Evolutionary conservation across 2,113 vertebrate genomes (phyloP).

Genomic region (Cathartes aura): DNA sequence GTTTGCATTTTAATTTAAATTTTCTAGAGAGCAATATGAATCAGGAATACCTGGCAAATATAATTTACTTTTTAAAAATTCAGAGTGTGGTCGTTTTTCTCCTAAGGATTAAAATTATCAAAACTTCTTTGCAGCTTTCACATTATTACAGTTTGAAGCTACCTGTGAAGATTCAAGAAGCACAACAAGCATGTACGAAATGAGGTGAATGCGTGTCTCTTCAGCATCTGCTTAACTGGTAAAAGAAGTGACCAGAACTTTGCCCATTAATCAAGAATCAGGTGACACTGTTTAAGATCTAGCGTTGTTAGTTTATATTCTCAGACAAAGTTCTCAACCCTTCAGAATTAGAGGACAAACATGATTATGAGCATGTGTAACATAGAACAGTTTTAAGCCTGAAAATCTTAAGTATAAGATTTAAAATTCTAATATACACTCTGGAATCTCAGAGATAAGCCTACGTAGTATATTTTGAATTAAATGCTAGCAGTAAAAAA

Average conservation of each 20-base stretch:
- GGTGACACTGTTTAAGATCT: not conserved
- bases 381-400: not conserved
- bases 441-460: not conserved
- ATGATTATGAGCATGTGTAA: fast-evolving
- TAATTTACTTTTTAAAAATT: not conserved
- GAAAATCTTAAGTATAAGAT: not conserved
- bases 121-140: not conserved
- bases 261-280: not conserved
- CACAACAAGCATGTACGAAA: fast-evolving
- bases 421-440: not conserved
- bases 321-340: not conserved
- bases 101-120: not conserved
- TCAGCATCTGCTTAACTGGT: not conserved
- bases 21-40: not conserved
- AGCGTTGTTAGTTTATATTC: not conserved
- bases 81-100: not conserved
- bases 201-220: not conserved
- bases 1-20: not conserved
- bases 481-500: not conserved
- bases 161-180: not conserved
- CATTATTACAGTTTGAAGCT: not conserved
- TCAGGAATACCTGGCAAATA: not conserved
- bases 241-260: not conserved
- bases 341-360: not conserved
- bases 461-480: not conserved